These are phyloP conservation scores for Centropristis striata DNA, from an alignment of 2,113 vertebrate genomes.

Conservation along the genomic window DNA sequence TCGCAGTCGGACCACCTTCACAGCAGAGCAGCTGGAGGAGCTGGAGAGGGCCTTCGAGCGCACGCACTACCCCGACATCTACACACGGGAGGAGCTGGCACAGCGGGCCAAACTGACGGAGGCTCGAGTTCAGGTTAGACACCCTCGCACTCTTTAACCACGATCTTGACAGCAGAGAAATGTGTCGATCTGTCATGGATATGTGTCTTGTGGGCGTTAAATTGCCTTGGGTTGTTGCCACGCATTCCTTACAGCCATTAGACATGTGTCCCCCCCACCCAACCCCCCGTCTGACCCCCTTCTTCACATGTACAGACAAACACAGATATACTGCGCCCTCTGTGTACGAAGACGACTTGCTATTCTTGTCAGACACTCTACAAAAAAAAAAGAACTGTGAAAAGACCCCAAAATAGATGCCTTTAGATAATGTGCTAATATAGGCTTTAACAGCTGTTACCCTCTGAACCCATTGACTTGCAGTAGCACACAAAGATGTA, in stretches of 20 bases:
- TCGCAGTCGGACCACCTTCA: constrained; percentile 97
- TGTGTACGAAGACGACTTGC: constrained; percentile 47
- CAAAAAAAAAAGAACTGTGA: constrained; percentile 45
- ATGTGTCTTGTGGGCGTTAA: constrained; percentile 53
- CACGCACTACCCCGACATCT: constrained; percentile 99
- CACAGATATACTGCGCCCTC: constrained; percentile 46
- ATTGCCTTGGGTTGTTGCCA: constrained; percentile 61
- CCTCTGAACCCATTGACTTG: constrained; percentile 63
- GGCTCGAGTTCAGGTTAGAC: constrained; percentile 95
- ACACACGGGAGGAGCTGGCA: constrained; percentile 97
- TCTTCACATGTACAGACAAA: constrained; percentile 32
- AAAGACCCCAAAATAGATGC: constrained; percentile 60
- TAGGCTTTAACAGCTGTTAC: constrained; percentile 64
- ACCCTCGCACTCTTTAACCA: background rate
- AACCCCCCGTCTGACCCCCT: constrained; percentile 21
- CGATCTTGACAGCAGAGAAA: constrained; percentile 17
- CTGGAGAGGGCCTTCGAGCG: constrained; percentile 97
- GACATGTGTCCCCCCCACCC: constrained; percentile 29
- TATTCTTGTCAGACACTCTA: constrained; percentile 59
- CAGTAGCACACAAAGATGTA: constrained; percentile 69
- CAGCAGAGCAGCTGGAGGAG: constrained; percentile 97
- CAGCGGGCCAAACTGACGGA: constrained; percentile 98
- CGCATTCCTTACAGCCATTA: constrained; percentile 64
- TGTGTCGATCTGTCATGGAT: constrained; percentile 44
- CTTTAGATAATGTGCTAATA: constrained; percentile 67